phyloP scores from a whole-genome alignment of 1,140 invertebrate genomes.

The Scaptomyza montana region DNA sequence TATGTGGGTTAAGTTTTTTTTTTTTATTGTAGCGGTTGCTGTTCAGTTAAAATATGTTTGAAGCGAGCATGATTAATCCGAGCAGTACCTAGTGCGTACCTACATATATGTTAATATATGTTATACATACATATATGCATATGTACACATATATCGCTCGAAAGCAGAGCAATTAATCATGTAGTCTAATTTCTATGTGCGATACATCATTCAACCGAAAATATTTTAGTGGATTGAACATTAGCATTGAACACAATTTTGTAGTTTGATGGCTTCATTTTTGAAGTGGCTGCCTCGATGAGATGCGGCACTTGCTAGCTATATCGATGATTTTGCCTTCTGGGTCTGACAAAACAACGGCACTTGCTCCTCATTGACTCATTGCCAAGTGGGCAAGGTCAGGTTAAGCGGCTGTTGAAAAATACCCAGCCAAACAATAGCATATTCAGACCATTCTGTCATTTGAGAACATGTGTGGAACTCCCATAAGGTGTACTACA shows the following conservation, averaged over 20 bases:
- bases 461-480: constrained; percentile 38
- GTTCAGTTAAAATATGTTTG: not conserved
- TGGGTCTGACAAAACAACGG: constrained; percentile 44
- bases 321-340: constrained; percentile 34
- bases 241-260: constrained; percentile 62
- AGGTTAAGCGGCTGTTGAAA: constrained; percentile 6
- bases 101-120: not conserved
- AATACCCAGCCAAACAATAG: constrained; percentile 8
- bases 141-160: not conserved
- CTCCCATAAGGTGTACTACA: constrained; percentile 9
- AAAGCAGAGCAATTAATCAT: constrained; percentile 68
- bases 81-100: constrained; percentile 31
- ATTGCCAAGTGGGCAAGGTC: constrained; percentile 70
- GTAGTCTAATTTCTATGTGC: constrained; percentile 67
- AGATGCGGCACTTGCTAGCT: constrained; percentile 27
- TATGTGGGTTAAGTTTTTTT: constrained; percentile 55
- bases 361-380: constrained; percentile 45
- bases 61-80: constrained; percentile 35
- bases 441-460: constrained; percentile 14
- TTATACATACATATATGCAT: not conserved
- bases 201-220: constrained; percentile 68
- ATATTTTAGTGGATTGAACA: constrained; percentile 34
- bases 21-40: too few species aligned
- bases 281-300: constrained; percentile 57
- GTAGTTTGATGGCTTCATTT: constrained; percentile 74